Evolutionary conservation across 2,888 invertebrate species (phyloP).

Genomic region (Lapara coniferarum): DNA sequence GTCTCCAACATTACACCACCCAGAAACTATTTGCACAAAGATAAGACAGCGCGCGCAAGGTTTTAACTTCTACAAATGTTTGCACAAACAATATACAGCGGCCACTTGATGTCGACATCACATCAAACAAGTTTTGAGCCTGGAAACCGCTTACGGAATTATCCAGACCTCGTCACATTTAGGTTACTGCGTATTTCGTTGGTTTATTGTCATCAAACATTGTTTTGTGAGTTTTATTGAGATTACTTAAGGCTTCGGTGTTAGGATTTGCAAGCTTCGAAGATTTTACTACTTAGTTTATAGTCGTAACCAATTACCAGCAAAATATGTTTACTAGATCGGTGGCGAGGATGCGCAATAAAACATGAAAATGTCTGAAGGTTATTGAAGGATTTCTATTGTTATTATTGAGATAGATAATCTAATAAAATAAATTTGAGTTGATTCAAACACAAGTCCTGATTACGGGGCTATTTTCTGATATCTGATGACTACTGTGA

Average conservation of each 20-base stretch:
- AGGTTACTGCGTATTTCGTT: conserved; percentile 3
- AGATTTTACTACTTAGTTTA: neutral
- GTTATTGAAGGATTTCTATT: too few species aligned
- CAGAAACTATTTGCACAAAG: conserved; percentile 54
- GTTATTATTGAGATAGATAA: too few species aligned
- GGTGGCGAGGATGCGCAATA: too few species aligned
- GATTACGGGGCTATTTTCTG: too few species aligned
- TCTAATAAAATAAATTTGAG: too few species aligned
- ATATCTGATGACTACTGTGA: too few species aligned
- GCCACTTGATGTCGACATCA: conserved; percentile 79
- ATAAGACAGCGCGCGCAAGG: conserved; percentile 62
- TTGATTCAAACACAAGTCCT: too few species aligned
- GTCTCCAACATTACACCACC: conserved; percentile 40
- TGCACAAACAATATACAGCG: conserved; percentile 73
- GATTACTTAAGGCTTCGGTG: neutral
- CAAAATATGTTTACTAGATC: too few species aligned
- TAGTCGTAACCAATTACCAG: neutral
- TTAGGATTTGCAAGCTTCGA: neutral
- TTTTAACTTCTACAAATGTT: conserved; percentile 71
- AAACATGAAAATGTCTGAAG: too few species aligned
- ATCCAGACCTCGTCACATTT: conserved; percentile 50
- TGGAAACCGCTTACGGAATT: conserved; percentile 37
- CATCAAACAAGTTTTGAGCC: conserved; percentile 71
- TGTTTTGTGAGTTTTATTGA: neutral
- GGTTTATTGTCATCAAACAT: neutral